Percentiles rank a stretch among this genome's conserved stretches.
phyloP scores from a whole-genome alignment of 2,888 invertebrate genomes.

The Troilus luridus region DNA sequence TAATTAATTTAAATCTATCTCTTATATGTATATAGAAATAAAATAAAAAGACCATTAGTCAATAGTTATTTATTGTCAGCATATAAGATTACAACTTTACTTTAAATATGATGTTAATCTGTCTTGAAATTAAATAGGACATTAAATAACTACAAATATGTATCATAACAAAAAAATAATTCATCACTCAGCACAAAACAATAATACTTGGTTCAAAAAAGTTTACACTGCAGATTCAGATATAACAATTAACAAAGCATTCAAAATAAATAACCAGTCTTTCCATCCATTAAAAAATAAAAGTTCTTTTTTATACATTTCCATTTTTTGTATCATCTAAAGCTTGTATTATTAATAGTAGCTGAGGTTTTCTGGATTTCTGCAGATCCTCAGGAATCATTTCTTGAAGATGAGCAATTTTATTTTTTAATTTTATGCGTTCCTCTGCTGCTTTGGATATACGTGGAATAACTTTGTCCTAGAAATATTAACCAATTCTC shows the following conservation, averaged over 20 bases:
- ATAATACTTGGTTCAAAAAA: background rate
- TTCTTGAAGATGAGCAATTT: conserved; percentile 52
- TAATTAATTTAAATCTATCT: background rate
- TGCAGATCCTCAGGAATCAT: conserved; percentile 57
- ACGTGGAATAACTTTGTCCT: conserved; percentile 49
- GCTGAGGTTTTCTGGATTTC: conserved; percentile 57
- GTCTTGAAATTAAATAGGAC: background rate
- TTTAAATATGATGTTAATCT: background rate
- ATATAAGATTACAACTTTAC: background rate
- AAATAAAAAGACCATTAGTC: background rate
- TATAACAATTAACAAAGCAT: background rate
- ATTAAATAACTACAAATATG: background rate
- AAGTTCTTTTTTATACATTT: conserved; percentile 7
- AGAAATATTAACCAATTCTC: background rate
- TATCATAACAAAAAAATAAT: background rate
- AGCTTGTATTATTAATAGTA: conserved; percentile 57
- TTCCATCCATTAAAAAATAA: conserved; percentile 17
- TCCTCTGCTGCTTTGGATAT: conserved; percentile 11
- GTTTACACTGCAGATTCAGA: background rate
- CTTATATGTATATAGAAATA: background rate
- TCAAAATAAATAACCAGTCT: conserved; percentile 39
- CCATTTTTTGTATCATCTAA: conserved; percentile 16
- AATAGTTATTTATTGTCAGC: background rate
- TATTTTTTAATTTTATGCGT: conserved; percentile 30
- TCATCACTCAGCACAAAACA: background rate